phyloP scores from a whole-genome alignment of 1,140 invertebrate species.

The Cydia strobilella region DNA sequence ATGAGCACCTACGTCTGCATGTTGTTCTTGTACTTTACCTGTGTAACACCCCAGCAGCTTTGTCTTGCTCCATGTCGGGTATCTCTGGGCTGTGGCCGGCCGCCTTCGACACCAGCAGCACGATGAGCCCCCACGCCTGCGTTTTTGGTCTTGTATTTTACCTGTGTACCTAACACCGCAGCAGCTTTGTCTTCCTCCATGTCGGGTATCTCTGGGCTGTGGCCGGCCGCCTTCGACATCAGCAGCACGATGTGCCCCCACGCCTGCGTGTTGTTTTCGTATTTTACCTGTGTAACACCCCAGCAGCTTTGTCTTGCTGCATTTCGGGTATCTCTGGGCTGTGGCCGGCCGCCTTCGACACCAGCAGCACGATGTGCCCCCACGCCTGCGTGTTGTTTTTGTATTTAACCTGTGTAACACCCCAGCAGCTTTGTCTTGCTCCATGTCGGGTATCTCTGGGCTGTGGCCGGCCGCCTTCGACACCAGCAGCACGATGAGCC shows the following conservation, averaged over 20 bases:
- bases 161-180: slow-evolving; percentile 88
- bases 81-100: slow-evolving; percentile 90
- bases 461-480: slow-evolving; percentile 94
- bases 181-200: slow-evolving; percentile 92
- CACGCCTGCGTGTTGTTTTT: slow-evolving; percentile 95
- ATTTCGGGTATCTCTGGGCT: slow-evolving; percentile 87
- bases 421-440: slow-evolving; percentile 91
- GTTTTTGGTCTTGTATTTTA: slow-evolving; percentile 86
- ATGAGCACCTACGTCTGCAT: slow-evolving; percentile 97
- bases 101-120: slow-evolving; percentile 94
- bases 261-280: slow-evolving; percentile 93
- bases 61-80: slow-evolving; percentile 90
- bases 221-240: slow-evolving; percentile 94
- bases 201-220: slow-evolving; percentile 87
- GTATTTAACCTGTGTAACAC: slow-evolving; percentile 84
- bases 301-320: slow-evolving; percentile 91
- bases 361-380: slow-evolving; percentile 94
- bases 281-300: slow-evolving; percentile 85
- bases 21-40: slow-evolving; percentile 85
- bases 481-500: slow-evolving; percentile 93
- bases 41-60: slow-evolving; percentile 89
- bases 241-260: slow-evolving; percentile 95
- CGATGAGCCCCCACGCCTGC: slow-evolving; percentile 96
- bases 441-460: slow-evolving; percentile 87
- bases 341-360: slow-evolving; percentile 95